Base-by-base conservation (phyloP, 2,888 invertebrate species). In the Nesidiocoris tenuis region DNA sequence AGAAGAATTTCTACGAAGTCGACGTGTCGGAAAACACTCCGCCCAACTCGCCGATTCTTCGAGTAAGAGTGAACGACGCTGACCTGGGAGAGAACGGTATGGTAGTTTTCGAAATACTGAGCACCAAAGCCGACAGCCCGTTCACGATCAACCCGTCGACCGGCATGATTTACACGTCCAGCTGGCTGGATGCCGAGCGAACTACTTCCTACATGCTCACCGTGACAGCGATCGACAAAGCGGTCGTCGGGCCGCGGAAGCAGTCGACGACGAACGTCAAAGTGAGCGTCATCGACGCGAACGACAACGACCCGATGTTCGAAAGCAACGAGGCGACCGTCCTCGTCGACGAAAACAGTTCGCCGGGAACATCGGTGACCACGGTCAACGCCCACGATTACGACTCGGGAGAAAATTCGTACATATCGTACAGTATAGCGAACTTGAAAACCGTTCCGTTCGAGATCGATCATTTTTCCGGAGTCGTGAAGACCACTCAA, bases 401-500 rank as follows among this genome's bases (percentile, higher is more conserved):
- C 12, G 97, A 98, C 83, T 90, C 92, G 1, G 96, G 95, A 0
- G 96, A 96, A 82, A 97, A 96, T 85, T 95, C 95, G 0, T 94
- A 94, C 84, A 91, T 98, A 80, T 96, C 95, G 0, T 98, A 96
- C 85, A 92, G 94, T 81, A 91, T 96, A 80, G 94, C 93, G 71
- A 96, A 96, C 84, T 85, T 93, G 71, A 91, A 92, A 81, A 90
- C 91, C 72, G 92, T 94, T n/a, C 97, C 96, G 16, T 97, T 97
- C 83, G 93, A 94, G 80, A 93, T 97, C 63, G 95, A 97, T 82
- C 95, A 94, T 82, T 96, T 96, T 84, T 91, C 93, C 7, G 97
- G 97, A 0, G 88, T 91, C 57, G 89, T 97, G 17, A 89, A 89
- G 80, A 94, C 94, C 1, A 91, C 91, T 1, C 89, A 90, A 76